Base-by-base conservation (phyloP, 2,797 vertebrate species). In the Galagoides demidoff region DNA sequence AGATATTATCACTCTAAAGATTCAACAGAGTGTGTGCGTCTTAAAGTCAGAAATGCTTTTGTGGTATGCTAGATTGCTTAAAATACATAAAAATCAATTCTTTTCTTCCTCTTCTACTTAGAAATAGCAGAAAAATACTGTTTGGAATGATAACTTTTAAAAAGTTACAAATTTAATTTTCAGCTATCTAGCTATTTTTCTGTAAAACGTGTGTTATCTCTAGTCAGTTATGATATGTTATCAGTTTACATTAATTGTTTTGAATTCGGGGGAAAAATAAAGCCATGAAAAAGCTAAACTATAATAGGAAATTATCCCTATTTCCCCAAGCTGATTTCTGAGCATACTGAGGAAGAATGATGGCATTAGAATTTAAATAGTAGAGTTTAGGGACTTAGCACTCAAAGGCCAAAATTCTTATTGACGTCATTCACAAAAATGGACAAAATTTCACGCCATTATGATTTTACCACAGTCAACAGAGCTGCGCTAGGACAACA, bases 201-300 rank as follows among this genome's bases (percentile, higher is more conserved):
- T 91, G 10, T 49, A 70, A 95, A 93, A 94, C 66, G 13, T 37
- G 11, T 79, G 5, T 85, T 95, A 93, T 87, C 90, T 93, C 39
- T 52, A 95, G 64, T 37, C 85, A 96, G 61, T 94, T 97, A 92
- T 93, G 34, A 97, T 84, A 39, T 55, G 87, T 85, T 92, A 83
- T 93, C 55, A 82, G 63, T 27, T 95, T 74, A 89, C 82, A 94
- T 93, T 68, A 92, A 92, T 87, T 89, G 25, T 59, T 96, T 93
- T 84, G 55, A 90, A 83, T 85, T 94, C 23, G 73, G 39, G 13
- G 91, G 81, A 87, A 52, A 92, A 68, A 25, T 61, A 84, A 95
- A 31, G 0, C 27, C 76, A 88, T 19, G 31, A 87, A 74, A 85
- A 94, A 89, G n/a, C 45, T 92, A 85, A 88, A 85, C 29, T 73